Percentiles rank a stretch among this genome's conserved stretches.
These are phyloP conservation scores for Telmatochromis brichardi DNA, from an alignment of 2,113 vertebrate species.

Conservation along the genomic window DNA sequence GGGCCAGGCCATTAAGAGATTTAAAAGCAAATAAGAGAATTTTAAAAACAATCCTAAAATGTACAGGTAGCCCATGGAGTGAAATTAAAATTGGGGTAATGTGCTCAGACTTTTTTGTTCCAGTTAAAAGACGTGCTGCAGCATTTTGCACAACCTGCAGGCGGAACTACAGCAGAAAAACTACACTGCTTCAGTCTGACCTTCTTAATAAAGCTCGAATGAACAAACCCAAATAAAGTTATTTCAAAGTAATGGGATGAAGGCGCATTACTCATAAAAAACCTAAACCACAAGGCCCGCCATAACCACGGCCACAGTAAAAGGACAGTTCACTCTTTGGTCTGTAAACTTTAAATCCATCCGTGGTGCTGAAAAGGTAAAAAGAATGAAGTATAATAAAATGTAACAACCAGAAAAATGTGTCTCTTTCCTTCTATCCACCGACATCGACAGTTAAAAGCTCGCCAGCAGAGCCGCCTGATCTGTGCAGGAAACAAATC, in stretches of 20 bases:
- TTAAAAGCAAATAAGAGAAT: no score
- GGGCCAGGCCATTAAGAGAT: no score
- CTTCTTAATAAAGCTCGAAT: not conserved
- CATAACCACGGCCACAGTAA: not conserved
- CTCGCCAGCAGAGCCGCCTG: not conserved
- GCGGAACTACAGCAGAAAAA: not conserved
- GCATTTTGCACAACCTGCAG: no score
- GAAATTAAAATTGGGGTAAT: no score
- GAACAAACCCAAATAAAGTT: not conserved
- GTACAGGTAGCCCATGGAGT: no score
- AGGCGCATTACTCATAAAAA: accelerated
- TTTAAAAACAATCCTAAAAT: no score
- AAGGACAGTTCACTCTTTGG: not conserved
- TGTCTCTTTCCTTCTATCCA: not conserved
- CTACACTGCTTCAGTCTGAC: not conserved
- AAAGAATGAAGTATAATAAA: not conserved
- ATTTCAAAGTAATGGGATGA: not conserved
- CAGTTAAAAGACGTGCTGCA: no score
- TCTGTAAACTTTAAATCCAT: not conserved
- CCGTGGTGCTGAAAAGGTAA: accelerated
- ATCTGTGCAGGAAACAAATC: accelerated
- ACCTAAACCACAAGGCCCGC: accelerated
- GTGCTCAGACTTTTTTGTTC: no score
- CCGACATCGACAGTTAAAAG: not conserved
- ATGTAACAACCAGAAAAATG: not conserved